Base-by-base conservation (phyloP, 2,888 invertebrate genomes). In the Koerneria pararmatus region DNA sequence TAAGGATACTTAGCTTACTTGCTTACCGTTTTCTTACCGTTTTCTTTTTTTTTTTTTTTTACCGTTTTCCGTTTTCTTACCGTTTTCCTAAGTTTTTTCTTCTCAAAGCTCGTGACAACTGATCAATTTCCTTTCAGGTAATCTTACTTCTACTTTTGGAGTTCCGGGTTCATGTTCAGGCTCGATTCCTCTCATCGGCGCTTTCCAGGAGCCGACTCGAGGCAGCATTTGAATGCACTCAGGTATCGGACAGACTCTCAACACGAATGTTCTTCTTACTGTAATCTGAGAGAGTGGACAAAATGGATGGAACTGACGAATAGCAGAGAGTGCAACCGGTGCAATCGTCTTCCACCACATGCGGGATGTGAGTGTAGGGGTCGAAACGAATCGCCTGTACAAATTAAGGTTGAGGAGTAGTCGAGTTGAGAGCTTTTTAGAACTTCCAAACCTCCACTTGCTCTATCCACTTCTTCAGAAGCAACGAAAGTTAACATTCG, bases 211-310 rank as follows among this genome's bases (percentile, higher is more conserved):
- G 73, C 90, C 92, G 61, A 86, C 87, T 84, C 93, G 91, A 2
- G 91, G 90, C 8, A 94, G 91, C 95, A 97, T 95, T 75, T 92
- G 89, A 82, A 98, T 98, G 84, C 98, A 98, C 84, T 98, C 95
- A 76, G 95, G 93, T 77, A 98, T 95, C 6, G 98, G 98, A 84
- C 98, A 98, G 1, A 98, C 98, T 74, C 79, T 78, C 68, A 41
- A n/a, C 46, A 31, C 31, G 15, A 58, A 15, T n/a, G 19, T 8
- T 15, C 15, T 31, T 32, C 22, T 19, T 58, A 31, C 6, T n/a
- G 31, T 22, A n/a, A 58, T 15, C 11, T 58, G 15, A n/a, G 19
- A 22, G 15, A 15, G 11, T 15, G 27, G 15, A 32, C 8, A 31
- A 15, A 58, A 58, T 58, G 58, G 15, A n/a, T 41, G 46, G 46